Evolutionary conservation across 2,888 invertebrate genomes (phyloP).

Genomic region (Caenorhabditis afra): DNA sequence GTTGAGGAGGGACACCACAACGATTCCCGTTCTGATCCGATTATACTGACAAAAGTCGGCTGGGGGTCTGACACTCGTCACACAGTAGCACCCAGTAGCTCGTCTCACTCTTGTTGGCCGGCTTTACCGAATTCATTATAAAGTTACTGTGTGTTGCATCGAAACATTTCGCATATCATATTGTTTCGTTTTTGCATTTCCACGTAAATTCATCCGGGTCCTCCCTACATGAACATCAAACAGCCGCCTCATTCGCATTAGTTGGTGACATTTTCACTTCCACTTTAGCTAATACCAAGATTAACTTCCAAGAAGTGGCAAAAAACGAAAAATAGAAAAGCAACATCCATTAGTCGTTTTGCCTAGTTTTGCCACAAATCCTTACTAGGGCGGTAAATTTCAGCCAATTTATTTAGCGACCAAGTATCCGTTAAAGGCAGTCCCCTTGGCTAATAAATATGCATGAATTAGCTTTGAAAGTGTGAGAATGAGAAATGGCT

Average conservation of each 20-base stretch:
- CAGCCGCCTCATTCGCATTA: too few relatives aligned
- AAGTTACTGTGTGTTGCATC: constrained; percentile 9
- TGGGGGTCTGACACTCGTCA: constrained; percentile 33
- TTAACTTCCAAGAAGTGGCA: not conserved
- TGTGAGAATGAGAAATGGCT: constrained; percentile 8
- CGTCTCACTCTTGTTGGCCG: not conserved
- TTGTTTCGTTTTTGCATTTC: not conserved
- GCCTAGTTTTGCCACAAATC: not conserved
- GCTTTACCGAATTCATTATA: constrained; percentile 5
- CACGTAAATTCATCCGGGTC: too few relatives aligned
- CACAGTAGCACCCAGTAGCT: constrained; percentile 35
- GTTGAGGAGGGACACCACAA: constrained; percentile 11
- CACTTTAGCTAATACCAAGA: too few relatives aligned
- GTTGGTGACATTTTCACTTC: too few relatives aligned
- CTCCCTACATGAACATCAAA: too few relatives aligned
- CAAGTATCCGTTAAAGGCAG: constrained; percentile 4
- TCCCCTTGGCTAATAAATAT: constrained; percentile 15
- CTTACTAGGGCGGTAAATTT: too few relatives aligned
- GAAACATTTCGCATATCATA: not conserved
- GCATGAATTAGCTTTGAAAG: constrained; percentile 12
- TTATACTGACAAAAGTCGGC: constrained; percentile 48
- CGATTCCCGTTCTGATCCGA: constrained; percentile 51
- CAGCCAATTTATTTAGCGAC: not conserved
- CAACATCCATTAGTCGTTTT: not conserved
- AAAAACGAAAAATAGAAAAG: not conserved